These are phyloP conservation scores for Platyscapa corneri DNA, from an alignment of 1,140 invertebrate species.

Conservation along the genomic window DNA sequence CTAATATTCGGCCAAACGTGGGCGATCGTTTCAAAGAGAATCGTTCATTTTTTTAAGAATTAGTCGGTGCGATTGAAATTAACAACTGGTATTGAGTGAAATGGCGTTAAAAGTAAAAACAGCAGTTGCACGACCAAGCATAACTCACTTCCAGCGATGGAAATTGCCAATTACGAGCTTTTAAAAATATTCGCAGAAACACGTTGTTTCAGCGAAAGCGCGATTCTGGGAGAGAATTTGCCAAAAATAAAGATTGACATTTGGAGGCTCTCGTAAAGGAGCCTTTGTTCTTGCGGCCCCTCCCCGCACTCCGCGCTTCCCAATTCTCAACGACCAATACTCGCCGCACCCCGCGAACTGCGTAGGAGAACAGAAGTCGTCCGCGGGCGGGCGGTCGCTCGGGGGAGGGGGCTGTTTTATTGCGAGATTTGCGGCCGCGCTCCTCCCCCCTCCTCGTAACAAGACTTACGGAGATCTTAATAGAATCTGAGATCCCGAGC, in stretches of 20 bases:
- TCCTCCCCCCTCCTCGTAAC: conserved; percentile 62
- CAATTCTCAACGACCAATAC: not conserved
- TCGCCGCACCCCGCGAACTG: conserved; percentile 35
- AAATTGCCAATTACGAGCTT: no score
- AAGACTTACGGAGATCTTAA: conserved; percentile 75
- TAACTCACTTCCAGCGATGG: no score
- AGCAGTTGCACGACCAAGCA: no score
- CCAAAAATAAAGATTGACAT: not conserved
- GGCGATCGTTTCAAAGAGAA: no score
- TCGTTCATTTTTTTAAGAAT: no score
- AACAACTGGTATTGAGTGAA: no score
- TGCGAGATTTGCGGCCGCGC: conserved; percentile 71
- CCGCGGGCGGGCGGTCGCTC: conserved; percentile 47
- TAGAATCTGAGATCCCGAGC: conserved; percentile 70
- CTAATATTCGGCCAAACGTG: no score
- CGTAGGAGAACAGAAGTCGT: conserved; percentile 2
- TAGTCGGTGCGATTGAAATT: no score
- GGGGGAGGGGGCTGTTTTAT: conserved; percentile 70
- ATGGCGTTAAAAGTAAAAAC: no score
- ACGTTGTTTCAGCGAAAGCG: not conserved
- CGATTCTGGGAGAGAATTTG: not conserved
- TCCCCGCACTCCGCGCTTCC: not conserved
- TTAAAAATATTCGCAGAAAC: no score
- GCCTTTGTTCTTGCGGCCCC: not conserved
- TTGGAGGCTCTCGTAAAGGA: not conserved